Base-by-base conservation (phyloP, 1,140 invertebrate species). In the Leptinotarsa lineolata region DNA sequence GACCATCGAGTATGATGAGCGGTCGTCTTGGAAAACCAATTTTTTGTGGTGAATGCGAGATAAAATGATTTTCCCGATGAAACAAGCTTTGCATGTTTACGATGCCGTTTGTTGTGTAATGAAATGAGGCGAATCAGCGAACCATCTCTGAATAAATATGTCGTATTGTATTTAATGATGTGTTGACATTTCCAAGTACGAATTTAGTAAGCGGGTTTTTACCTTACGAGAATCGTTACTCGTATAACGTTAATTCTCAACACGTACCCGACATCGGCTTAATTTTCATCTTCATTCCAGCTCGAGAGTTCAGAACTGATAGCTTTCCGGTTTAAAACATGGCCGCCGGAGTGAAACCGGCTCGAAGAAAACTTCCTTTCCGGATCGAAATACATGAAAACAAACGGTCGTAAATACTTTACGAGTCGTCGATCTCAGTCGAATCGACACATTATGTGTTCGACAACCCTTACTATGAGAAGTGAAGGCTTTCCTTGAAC, bases 151-250 rank as follows among this genome's bases (percentile, higher is more conserved):
- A 54, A 54, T 54, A 54, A 54, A 54, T 54, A 54, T 54, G 16
- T 54, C n/a, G 16, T 8, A 54, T 54, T 54, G 48, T 54, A 54
- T 54, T 54, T n/a, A 54, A n/a, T 54, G 48, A 54, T 18, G 48
- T 54, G 48, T 54, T 54, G 48, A 54, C 48, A 54, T 54, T 54
- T 54, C 48, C 48, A 54, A 54, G 48, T 54, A 54, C 16, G 48
- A 54, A 54, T 16, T 54, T 54, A 54, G 15, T 54, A 13, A 54
- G 48, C 48, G n/a, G 48, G 48, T 54, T 54, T 54, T 54, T 54
- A 54, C 48, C n/a, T 54, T 54, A 54, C 48, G 48, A 8, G 48
- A 54, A 54, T 54, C 48, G n/a, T 54, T 54, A 54, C 48, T 15
- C n/a, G n/a, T 54, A 15, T 54, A 18, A 54, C 15, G 48, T 15